Evolutionary conservation across 2,888 invertebrate genomes (phyloP), one percentile per base, ranked within the genome.

Genomic region (Macrosoma leucophasiata): DNA sequence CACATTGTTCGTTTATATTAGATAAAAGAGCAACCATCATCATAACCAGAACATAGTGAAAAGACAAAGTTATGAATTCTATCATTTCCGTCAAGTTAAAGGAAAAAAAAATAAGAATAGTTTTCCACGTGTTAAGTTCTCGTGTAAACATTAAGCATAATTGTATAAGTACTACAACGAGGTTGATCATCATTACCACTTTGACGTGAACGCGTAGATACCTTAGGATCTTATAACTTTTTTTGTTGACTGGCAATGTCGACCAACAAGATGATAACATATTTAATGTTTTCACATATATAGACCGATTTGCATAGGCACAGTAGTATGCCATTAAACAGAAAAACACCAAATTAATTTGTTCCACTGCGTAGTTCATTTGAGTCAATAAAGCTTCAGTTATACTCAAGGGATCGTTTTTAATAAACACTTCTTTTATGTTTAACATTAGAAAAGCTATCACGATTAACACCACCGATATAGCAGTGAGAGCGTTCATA

Each of bases 361-460:
- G 27, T 44, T 82, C 79, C 2, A 70, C 26, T 2, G 71, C 48
- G 24, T 78, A 78, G 43, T 82, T 81, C 25, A 71, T 49, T 51
- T 73, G 55, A 4, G 75, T 71, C 40, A 70, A 46, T 0, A 69
- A 31, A 11, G 53, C 65, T 13, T 67, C 58, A 1, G 60, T 67
- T 39, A 70, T 51, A 2, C 52, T 39, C 17, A 48, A 58, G 18
- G 52, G 48, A 7, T 64, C 62, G 1, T 52, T 43, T 2, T 52
- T 41, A 2, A 47, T 37, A 13, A 60, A 48, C 7, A 77, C 49
- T 3, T 65, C 46, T 14, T 50, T 52, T 4, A 71, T 36, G 33
- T 78, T 77, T 4, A 72, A 15, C 1, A 49, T 47, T 12, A 60
- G 38, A 41, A 73, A 77, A 2, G 50, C 33, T 2, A 51, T 32